Percentiles rank a stretch among this genome's conserved stretches.
Conservation (phyloP, 2,888 invertebrate species). For the Hirudinaria manillensis region DNA sequence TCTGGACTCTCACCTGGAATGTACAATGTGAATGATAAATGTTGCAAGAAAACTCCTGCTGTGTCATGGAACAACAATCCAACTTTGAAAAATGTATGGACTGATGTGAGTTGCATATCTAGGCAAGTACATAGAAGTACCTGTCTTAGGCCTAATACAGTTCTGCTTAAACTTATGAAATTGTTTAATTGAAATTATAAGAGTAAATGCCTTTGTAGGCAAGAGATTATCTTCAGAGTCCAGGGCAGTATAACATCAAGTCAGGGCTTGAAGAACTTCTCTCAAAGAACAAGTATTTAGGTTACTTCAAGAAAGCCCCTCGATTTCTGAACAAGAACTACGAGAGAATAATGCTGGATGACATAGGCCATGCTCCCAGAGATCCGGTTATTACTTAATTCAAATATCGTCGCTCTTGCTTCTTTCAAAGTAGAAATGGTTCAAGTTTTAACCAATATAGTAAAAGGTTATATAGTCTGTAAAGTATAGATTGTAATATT, state of each 20-base stretch:
- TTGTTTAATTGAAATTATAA: not conserved
- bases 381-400: not conserved
- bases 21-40: constrained; percentile 12
- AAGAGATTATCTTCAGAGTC: constrained; percentile 16
- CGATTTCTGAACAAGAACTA: constrained; percentile 11
- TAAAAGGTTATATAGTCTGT: too few species aligned
- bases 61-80: not conserved
- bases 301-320: not conserved
- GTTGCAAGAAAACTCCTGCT: not conserved
- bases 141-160: not conserved
- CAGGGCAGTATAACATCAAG: constrained; percentile 5
- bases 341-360: not conserved
- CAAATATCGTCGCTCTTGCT: too few species aligned
- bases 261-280: constrained; percentile 4
- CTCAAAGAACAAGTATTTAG: not conserved
- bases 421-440: too few species aligned
- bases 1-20: constrained; percentile 13
- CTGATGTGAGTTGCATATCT: not conserved
- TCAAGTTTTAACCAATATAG: too few species aligned
- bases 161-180: not conserved
- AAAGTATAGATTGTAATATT: too few species aligned
- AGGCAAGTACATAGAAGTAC: too few species aligned
- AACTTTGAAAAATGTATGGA: not conserved
- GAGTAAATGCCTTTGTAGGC: not conserved
- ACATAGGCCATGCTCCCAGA: not conserved